Percentiles rank a stretch among this genome's conserved stretches.
Conservation (phyloP, 2,797 vertebrate genomes). For the Discoglossus pictus region DNA sequence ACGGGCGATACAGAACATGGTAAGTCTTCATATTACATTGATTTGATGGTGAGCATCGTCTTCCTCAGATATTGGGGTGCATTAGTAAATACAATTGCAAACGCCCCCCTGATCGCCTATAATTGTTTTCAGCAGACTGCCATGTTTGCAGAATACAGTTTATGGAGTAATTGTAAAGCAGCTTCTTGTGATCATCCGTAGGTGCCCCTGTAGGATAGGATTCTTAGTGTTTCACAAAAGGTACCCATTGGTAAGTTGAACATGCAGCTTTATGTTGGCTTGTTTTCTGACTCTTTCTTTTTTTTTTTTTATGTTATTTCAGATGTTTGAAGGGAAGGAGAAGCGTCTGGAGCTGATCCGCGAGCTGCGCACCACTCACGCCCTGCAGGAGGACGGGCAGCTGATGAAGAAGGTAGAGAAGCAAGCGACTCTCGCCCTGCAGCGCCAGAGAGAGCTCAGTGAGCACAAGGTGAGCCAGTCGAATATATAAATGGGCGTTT, state of each 20-base stretch:
- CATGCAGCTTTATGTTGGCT: too few species aligned
- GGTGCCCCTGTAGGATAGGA: too few species aligned
- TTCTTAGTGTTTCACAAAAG: too few species aligned
- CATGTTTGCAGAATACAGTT: background rate
- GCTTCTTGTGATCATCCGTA: too few species aligned
- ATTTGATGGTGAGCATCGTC: too few species aligned
- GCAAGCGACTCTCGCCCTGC: conserved; percentile 67
- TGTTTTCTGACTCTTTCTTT: conserved; percentile 11
- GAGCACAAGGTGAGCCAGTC: conserved; percentile 76
- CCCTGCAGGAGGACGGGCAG: conserved; percentile 77
- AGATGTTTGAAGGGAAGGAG: conserved; percentile 90
- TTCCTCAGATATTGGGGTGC: too few species aligned
- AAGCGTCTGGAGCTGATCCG: conserved; percentile 79
- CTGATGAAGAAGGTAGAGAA: conserved; percentile 73
- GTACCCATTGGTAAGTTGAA: too few species aligned
- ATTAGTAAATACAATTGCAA: too few species aligned
- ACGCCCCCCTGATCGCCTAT: too few species aligned
- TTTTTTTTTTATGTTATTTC: too few species aligned
- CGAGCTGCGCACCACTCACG: conserved; percentile 80
- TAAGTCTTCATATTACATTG: conserved; percentile 51
- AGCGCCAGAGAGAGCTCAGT: conserved; percentile 67
- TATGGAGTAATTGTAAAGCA: too few species aligned
- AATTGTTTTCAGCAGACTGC: background rate
- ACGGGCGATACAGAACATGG: conserved; percentile 83
- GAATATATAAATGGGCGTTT: too few species aligned